Conservation (phyloP, 2,113 vertebrate species). For the Hypanus sabinus region DNA sequence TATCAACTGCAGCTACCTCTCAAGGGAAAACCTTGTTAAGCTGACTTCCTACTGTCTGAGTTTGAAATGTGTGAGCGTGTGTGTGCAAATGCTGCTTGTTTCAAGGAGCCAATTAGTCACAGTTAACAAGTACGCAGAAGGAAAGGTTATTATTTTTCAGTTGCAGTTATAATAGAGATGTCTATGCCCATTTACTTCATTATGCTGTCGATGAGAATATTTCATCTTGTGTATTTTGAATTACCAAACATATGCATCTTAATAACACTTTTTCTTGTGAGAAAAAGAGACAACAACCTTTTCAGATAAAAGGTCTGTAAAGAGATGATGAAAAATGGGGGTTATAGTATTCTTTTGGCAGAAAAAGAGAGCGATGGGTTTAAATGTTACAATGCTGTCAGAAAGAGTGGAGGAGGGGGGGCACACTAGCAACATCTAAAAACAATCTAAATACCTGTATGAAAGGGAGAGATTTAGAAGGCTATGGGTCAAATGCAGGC, state of each 20-base stretch:
- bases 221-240: neutral
- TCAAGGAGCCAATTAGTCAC: conserved; percentile 14
- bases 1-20: neutral
- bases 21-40: neutral
- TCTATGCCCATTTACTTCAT: neutral
- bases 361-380: no score
- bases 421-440: no score
- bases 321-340: neutral
- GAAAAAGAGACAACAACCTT: neutral
- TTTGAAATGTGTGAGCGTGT: neutral
- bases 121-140: neutral
- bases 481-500: no score
- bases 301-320: neutral
- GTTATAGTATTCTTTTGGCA: neutral
- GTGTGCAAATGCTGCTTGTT: neutral
- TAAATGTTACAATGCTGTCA: neutral
- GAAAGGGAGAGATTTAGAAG: no score
- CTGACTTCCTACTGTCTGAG: neutral
- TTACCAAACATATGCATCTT: neutral
- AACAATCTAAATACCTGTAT: no score
- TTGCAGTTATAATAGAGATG: neutral
- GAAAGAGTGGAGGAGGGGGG: neutral
- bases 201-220: neutral
- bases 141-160: neutral
- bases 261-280: neutral